Evolutionary conservation across 2,888 invertebrate genomes (phyloP), one percentile per base, ranked within the genome.

Genomic region (Venusia cambrica): DNA sequence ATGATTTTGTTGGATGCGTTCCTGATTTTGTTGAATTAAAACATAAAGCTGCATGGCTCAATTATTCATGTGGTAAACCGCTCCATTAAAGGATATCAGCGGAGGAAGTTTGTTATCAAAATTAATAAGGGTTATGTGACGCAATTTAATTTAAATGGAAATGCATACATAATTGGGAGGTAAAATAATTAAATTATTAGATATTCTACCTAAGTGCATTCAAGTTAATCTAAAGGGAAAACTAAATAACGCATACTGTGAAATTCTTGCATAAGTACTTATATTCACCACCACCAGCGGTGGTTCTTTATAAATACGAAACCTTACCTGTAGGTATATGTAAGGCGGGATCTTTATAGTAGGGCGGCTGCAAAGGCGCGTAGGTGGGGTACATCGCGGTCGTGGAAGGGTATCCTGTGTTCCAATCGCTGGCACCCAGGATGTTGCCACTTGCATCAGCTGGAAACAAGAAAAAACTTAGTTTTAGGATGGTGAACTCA

Each of bases 321-420:
- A n/a, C n/a, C n/a, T 71, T 76, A 90, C 90, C 90, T 73, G 90
- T 68, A 37, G 90, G 90, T 71, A 92, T 78, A 56, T 92, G 91
- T 57, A 91, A 78, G 11, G 89, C 61, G 45, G 89, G 77, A 22
- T 90, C 90, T 61, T 87, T 89, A 60, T 88, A 87, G 64, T 80
- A 84, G 16, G 83, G 62, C 25, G 85, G 80, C 50, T 89, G 88
- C 21, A 89, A 75, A 2, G 91, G 87, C 35, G 89, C 84, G 59
- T 90, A 91, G 11, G 89, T 63, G 4, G 88, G 76, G 43, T 89
- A 88, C 35, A 90, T 78, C 8, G 88, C 58, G 0, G 88, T 66
- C 12, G 88, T 74, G 1, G 88, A 83, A 1, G 87, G 68, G 51
- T 89, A 90, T 1, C 88, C 88, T 3, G 90, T 90, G 51, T 89